Base-by-base conservation (phyloP, 1,140 invertebrate genomes). In the Drosophila guanche region DNA sequence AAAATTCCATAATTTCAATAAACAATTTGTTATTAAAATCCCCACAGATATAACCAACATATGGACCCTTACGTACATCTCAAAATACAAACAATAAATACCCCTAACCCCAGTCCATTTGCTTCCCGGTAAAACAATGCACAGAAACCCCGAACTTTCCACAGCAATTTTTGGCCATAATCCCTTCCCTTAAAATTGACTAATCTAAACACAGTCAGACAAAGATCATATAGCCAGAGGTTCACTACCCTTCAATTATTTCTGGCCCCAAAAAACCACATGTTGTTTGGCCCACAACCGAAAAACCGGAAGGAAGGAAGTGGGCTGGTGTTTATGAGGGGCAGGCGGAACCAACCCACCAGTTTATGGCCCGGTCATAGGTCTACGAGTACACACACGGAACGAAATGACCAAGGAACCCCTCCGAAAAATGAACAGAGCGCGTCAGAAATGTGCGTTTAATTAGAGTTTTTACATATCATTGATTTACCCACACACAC, bases 391-490 rank as follows among this genome's bases (percentile, higher is more conserved):
- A 10, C 2, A n/a, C 23, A 12, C 40, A 14, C 41, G 8, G 40
- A 23, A 22, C 25, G 29, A 37, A 23, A 6, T 4, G 25, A 68
- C 56, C 51, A 43, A 42, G 41, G 57, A 53, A 51, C 51, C 43
- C 37, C 3, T 1, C 33, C 10, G 33, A 42, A 47, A 61, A 25
- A 59, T 51, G 46, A 70, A 56, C 53, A 66, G 47, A 42, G 57
- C 45, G 55, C 56, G 59, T 51, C 67, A 72, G 52, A 66, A 85
- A 85, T 84, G 73, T 79, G 80, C 81, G 80, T 85, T 85, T 85
- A 85, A 85, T 85, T 85, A 85, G 80, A 79, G 76, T 85, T 85
- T 85, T 85, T 79, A 85, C 80, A 76, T 85, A 67, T 76, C 80
- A 85, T 85, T 85, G 80, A 85, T 79, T 85, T 85, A 10, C 33